Conservation (phyloP, 2,113 vertebrate species). For the Sarotherodon lohbergeri region DNA sequence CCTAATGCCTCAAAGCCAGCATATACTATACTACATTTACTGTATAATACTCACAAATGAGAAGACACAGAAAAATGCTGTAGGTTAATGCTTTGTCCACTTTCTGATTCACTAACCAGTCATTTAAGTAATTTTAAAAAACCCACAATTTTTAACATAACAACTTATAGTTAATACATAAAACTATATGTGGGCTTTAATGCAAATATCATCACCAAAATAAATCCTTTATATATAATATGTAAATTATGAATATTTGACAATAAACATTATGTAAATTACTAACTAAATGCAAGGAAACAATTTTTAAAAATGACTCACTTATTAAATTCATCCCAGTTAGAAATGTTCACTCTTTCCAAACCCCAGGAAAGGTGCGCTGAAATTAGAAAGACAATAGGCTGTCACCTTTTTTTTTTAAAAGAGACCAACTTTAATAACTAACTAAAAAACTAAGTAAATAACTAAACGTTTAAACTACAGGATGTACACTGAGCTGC, state of each 20-base stretch:
- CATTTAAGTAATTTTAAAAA: too few species aligned
- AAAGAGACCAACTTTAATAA: background rate
- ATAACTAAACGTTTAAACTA: background rate
- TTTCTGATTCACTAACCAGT: too few species aligned
- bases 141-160: background rate
- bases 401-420: background rate
- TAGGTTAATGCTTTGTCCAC: background rate
- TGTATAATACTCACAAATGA: background rate
- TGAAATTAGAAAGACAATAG: slow-evolving; percentile 36
- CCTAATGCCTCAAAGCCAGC: background rate
- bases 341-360: slow-evolving; percentile 58
- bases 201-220: background rate
- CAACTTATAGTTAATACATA: background rate
- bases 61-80: background rate
- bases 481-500: background rate
- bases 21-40: background rate
- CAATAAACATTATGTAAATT: background rate
- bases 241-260: background rate
- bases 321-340: slow-evolving; percentile 57
- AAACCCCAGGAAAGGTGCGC: slow-evolving; percentile 56
- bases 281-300: background rate
- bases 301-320: slow-evolving; percentile 47
- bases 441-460: background rate
- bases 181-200: background rate
- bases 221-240: background rate